Evolutionary conservation across 2,888 invertebrate species (phyloP), one percentile per base, ranked within the genome.

Genomic region (Tinea semifulvella): DNA sequence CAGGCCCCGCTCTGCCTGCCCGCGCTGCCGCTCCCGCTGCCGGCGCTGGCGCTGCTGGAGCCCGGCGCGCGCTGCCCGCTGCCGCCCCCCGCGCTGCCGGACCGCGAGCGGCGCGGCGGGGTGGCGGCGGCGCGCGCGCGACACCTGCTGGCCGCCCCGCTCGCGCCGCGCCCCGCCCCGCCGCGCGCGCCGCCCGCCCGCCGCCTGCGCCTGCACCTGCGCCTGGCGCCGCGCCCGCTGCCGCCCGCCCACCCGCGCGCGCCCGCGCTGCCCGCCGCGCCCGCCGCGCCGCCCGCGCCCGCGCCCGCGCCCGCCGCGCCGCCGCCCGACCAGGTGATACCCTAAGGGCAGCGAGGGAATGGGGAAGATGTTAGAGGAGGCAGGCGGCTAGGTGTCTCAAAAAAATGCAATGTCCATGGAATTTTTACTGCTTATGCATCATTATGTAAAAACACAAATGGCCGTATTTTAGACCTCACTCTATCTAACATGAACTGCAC

Each of bases 1-100:
- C 84, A 91, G 44, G 96, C 98, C 40, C 97, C 99, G 48, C 94
- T 98, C 80, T 92, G 91, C 73, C 90, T 92, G 86, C 87, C 90
- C 51, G 88, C 89, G 20, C 85, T 97, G 50, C 79, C 83, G 36
- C 85, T 85, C 61, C 76, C 79, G 51, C 88, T 89, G 46, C 90
- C 94, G 13, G 90, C 92, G 49, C 69, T 91, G 19, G 87, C 87
- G 61, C 80, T 94, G 67, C 90, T 88, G 69, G 13, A n/a, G 51
- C 88, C 89, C 46, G 87, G 87, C 61, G 13, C 7, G 51, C 88
- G 89, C 46, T 87, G 87, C 61, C 80, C 94, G 68, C 90, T 88
- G 69, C 17, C 36, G 18, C 17, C 17, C 2, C 91, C 89, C 60
- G 88, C 88, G 44, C 90, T 47, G 71, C 85, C 55, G 84, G 82